A percentile compares a stretch with the other conserved stretches of the same genome.
Conservation (phyloP, 2,113 vertebrate genomes). For the Orientallactaga bullata region DNA sequence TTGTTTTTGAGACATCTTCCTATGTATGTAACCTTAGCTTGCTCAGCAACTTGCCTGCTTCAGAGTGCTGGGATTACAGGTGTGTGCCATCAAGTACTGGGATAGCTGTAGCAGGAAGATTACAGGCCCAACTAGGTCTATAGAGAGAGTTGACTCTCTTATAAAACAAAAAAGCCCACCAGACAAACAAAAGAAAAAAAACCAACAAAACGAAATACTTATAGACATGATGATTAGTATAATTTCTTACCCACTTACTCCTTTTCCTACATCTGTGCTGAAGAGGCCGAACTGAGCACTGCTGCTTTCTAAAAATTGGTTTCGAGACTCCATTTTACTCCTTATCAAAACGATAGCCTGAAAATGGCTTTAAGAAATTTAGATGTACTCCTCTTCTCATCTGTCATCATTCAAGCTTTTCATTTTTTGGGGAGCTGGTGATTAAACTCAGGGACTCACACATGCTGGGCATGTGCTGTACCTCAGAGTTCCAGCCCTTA, state of each 20-base stretch:
- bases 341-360: conserved; percentile 18
- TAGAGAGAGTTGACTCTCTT: no score
- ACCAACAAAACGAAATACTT: no score
- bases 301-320: background rate
- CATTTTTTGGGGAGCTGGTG: background rate
- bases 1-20: no score
- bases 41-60: no score
- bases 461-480: background rate
- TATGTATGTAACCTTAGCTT: no score
- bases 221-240: background rate
- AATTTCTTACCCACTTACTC: conserved; percentile 18
- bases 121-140: no score
- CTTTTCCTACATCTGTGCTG: background rate
- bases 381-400: background rate
- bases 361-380: background rate
- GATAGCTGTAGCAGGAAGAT: no score
- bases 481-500: background rate
- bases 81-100: no score
- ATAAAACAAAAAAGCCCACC: no score
- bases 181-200: no score
- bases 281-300: background rate
- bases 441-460: no score
- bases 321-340: conserved; percentile 13
- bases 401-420: conserved; percentile 22
- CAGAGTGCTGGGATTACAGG: no score